phyloP scores from a whole-genome alignment of 2,888 invertebrate genomes.

The Gymnocheta viridis region DNA sequence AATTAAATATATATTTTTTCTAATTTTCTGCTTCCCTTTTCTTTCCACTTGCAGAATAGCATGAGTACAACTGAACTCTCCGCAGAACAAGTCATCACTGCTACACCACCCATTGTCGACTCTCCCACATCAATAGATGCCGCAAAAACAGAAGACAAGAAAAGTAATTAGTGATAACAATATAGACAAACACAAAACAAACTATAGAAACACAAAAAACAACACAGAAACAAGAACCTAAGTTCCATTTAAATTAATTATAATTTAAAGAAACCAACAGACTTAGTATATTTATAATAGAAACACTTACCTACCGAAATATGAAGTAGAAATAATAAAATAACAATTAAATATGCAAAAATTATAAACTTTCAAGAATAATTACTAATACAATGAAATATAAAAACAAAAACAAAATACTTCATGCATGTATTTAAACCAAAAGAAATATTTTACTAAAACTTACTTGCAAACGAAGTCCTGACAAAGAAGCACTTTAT shows the following conservation, averaged over 20 bases:
- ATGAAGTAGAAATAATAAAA: slow-evolving; percentile 29
- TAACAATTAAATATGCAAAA: not conserved
- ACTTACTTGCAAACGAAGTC: not conserved
- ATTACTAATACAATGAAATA: not conserved
- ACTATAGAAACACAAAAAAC: slow-evolving; percentile 1
- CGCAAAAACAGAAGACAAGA: slow-evolving; percentile 49
- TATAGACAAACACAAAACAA: not conserved
- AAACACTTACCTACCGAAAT: slow-evolving; percentile 66
- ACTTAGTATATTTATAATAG: slow-evolving; percentile 57
- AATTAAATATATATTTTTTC: too few relatives aligned
- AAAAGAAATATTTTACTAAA: not conserved
- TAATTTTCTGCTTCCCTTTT: slow-evolving; percentile 9
- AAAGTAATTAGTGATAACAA: slow-evolving; percentile 61
- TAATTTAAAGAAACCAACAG: slow-evolving; percentile 37
- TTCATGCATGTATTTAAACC: not conserved
- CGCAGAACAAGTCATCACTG: slow-evolving; percentile 35
- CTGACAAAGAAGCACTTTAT: too few relatives aligned
- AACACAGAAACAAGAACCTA: slow-evolving; percentile 35
- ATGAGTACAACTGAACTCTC: slow-evolving; percentile 76
- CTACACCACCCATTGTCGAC: slow-evolving; percentile 38
- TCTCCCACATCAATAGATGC: slow-evolving; percentile 33
- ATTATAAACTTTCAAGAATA: not conserved
- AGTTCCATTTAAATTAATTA: slow-evolving; percentile 52
- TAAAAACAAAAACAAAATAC: not conserved
- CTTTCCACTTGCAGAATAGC: slow-evolving; percentile 73